Percentiles rank a stretch among this genome's conserved stretches.
These are phyloP conservation scores for Chionoecetes opilio DNA, from an alignment of 1,140 invertebrate species.

Conservation along the genomic window DNA sequence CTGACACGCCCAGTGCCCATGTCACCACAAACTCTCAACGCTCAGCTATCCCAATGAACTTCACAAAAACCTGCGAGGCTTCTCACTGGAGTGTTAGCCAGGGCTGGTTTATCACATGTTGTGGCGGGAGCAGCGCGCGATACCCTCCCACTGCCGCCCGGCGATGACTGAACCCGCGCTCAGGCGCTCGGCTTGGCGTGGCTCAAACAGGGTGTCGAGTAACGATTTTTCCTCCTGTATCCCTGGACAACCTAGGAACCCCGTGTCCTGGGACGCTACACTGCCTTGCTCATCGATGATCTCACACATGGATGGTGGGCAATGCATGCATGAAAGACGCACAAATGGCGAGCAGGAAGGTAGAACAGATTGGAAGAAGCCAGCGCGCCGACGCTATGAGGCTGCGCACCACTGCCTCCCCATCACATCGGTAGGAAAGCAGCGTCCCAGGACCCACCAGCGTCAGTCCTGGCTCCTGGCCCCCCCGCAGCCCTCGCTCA, in stretches of 20 bases:
- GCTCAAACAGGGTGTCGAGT: constrained; percentile 62
- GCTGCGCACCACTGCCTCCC: constrained; percentile 55
- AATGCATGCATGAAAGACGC: not conserved
- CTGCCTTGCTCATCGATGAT: not conserved
- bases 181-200: constrained; percentile 62
- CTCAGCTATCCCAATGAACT: not conserved
- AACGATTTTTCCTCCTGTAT: constrained; percentile 68
- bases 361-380: constrained; percentile 54
- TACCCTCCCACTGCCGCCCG: constrained; percentile 52
- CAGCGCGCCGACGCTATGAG: constrained; percentile 64
- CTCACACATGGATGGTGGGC: not conserved
- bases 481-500: constrained; percentile 42
- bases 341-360: not conserved
- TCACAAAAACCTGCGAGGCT: constrained; percentile 23
- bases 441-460: constrained; percentile 36
- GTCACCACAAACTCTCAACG: not conserved
- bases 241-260: constrained; percentile 47
- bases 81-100: constrained; percentile 5
- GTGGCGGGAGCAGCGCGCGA: constrained; percentile 50
- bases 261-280: not conserved
- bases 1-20: not conserved
- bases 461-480: constrained; percentile 66
- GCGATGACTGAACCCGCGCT: constrained; percentile 64
- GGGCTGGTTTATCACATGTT: constrained; percentile 63
- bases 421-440: constrained; percentile 60